Percentiles rank a stretch among this genome's conserved stretches.
phyloP scores from a whole-genome alignment of 2,113 vertebrate genomes.

The Anguilla japonica region DNA sequence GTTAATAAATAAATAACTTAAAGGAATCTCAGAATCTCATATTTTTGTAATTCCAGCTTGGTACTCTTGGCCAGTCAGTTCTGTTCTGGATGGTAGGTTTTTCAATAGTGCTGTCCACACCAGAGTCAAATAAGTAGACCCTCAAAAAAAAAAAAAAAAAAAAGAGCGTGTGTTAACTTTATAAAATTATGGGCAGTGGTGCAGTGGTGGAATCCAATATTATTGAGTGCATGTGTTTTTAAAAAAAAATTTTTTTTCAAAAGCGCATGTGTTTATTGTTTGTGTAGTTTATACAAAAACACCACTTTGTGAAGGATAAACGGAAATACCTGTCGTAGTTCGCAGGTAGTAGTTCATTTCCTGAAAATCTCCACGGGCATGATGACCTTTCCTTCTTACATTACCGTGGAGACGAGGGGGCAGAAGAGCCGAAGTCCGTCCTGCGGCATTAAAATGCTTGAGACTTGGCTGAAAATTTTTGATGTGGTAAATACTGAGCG shows the following conservation, averaged over 20 bases:
- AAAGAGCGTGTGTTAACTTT: no score
- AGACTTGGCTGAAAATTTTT: neutral
- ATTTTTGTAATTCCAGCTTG: neutral
- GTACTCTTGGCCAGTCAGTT: neutral
- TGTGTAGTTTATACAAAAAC: no score
- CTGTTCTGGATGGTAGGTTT: neutral
- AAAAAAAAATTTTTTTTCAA: no score
- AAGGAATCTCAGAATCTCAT: neutral
- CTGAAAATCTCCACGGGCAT: neutral
- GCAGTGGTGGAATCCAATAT: no score
- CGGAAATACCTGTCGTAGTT: neutral
- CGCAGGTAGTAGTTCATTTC: neutral
- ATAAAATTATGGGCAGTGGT: no score
- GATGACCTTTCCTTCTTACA: neutral
- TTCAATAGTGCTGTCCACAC: neutral
- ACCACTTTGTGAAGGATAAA: neutral
- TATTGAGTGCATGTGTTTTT: no score
- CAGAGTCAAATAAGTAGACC: neutral
- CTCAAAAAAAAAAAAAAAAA: no score
- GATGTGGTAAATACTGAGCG: no score
- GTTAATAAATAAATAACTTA: neutral
- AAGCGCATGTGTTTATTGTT: no score
- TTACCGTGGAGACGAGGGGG: neutral
- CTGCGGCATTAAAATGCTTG: neutral
- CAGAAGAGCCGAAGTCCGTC: neutral